Percentiles rank a stretch among this genome's conserved stretches.
phyloP scores from a whole-genome alignment of 2,888 invertebrate genomes.

The Elgonia sp. region DNA sequence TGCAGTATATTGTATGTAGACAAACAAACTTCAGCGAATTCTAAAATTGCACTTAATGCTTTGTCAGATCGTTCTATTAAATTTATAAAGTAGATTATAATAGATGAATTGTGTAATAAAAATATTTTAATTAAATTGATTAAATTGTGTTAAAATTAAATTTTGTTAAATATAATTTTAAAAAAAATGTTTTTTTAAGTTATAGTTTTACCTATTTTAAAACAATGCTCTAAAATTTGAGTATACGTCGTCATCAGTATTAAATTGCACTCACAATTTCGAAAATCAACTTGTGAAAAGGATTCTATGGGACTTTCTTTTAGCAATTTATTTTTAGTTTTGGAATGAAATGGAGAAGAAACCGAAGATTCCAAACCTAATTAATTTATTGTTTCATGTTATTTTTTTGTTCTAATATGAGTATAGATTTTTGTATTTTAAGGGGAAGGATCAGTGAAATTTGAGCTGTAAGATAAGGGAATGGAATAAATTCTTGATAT shows the following conservation, averaged over 20 bases:
- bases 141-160: no score
- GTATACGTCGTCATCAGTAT: constrained; percentile 89
- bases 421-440: no score
- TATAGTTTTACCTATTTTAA: constrained; percentile 87
- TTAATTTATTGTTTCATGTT: no score
- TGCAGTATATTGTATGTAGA: constrained; percentile 88
- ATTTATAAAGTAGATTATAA: not conserved
- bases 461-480: no score
- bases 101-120: not conserved
- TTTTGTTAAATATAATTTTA: no score
- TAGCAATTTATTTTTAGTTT: not conserved
- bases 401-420: no score
- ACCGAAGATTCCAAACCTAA: no score
- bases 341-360: not conserved
- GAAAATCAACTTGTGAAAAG: constrained; percentile 88
- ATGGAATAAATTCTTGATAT: no score
- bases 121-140: no score
- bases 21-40: constrained; percentile 89
- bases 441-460: no score
- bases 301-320: constrained; percentile 82
- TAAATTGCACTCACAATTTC: constrained; percentile 88
- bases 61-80: constrained; percentile 66
- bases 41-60: constrained; percentile 87
- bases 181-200: not conserved
- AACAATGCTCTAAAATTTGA: constrained; percentile 89